phyloP scores from a whole-genome alignment of 2,797 vertebrate species.

The Silurus aristotelis region DNA sequence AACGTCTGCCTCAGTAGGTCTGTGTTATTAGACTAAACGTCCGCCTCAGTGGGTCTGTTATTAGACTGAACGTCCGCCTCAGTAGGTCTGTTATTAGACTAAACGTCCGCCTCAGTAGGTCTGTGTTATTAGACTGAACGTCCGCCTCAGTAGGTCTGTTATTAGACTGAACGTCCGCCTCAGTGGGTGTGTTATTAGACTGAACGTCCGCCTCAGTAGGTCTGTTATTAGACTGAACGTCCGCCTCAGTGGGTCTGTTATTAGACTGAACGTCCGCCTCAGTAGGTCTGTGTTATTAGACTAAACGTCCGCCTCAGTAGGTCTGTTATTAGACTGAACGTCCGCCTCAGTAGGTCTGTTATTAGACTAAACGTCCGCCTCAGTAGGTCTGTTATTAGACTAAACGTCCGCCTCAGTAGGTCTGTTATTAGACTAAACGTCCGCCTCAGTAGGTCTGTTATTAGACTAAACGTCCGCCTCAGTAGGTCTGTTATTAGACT shows the following conservation, averaged over 20 bases:
- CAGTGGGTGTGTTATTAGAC: not conserved
- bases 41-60: no score
- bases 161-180: not conserved
- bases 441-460: not conserved
- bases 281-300: not conserved
- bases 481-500: not conserved
- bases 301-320: not conserved
- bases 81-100: not conserved
- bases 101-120: no score
- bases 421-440: no score
- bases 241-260: not conserved
- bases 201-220: not conserved
- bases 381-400: not conserved
- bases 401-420: no score
- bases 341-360: no score
- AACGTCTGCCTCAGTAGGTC: not conserved
- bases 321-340: not conserved
- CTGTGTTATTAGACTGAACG: no score
- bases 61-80: not conserved
- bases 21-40: not conserved
- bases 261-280: not conserved
- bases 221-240: not conserved
- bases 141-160: not conserved
- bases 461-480: no score
- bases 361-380: not conserved